Evolutionary conservation across 2,113 vertebrate species (phyloP).

Genomic region (Rynchops niger): DNA sequence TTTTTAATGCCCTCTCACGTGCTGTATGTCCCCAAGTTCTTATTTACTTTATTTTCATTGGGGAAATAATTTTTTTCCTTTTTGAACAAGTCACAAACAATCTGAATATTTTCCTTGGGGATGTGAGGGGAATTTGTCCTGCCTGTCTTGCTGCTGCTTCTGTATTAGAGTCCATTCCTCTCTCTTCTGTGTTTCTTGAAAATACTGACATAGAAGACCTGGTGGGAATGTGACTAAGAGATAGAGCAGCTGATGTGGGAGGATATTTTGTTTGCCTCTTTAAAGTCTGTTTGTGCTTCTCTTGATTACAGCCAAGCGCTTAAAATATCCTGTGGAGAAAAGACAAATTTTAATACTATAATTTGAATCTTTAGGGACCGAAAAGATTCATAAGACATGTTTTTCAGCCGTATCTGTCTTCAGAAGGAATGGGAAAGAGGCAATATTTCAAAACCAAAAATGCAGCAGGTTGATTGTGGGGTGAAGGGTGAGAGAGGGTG

Average conservation of each 20-base stretch:
- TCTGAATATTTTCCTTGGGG: neutral
- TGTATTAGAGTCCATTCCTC: neutral
- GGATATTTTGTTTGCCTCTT: neutral
- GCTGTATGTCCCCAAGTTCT: neutral
- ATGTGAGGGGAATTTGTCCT: neutral
- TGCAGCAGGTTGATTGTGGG: neutral
- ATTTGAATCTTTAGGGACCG: neutral
- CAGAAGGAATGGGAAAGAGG: neutral
- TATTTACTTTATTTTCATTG: neutral
- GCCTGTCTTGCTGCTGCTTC: neutral
- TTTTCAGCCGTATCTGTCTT: neutral
- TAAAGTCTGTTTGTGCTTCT: neutral
- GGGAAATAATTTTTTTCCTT: neutral
- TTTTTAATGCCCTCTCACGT: neutral
- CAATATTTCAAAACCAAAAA: neutral
- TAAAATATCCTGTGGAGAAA: neutral
- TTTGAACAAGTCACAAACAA: neutral
- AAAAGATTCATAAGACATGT: neutral
- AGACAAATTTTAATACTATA: neutral
- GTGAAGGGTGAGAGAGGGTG: neutral
- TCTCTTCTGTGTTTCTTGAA: neutral
- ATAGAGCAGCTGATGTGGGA: neutral
- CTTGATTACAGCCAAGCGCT: neutral
- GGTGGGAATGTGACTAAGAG: neutral
- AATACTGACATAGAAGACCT: neutral